Base-by-base conservation (phyloP, 2,797 vertebrate genomes). In the Peromyscus aztecus region DNA sequence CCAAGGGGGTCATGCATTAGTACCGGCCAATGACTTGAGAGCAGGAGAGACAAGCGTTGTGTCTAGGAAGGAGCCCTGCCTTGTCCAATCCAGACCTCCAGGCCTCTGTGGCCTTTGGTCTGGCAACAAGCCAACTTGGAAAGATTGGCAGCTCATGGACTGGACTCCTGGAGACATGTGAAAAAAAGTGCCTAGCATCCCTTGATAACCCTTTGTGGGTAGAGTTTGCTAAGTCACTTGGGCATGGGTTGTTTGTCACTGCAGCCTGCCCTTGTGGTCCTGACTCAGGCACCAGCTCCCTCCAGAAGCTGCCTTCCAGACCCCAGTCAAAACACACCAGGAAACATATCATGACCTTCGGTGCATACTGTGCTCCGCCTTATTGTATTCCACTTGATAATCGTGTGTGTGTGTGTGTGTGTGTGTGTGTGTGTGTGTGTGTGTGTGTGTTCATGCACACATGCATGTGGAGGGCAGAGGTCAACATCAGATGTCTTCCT, bases 81-180 rank as follows among this genome's bases (percentile, higher is more conserved):
- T 3, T 6, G 29, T 91, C 46, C 5, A 16, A 13, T 29, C 46
- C 1, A 16, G 37, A 43, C 65, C 61, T 61, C 27, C 55, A 34
- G 43, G n/a, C 17, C 71, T 23, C 69, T 89, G 67, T 16, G 6
- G 14, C 49, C 46, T 57, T 4, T 23, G 7, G 19, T 49, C 67
- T 31, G 27, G 34, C 0, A 0, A 0, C 61, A 34, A 31, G 49
- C 49, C 34, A 11, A 0, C 2, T 59, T 49, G 8, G 59, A n/a
- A 71, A 23, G 13, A 31, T 0, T 8, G 46, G 0, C 21, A 16
- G 29, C 12, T 65, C 0, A 0, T 40, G 11, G 73, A 67, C 59
- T 85, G 1, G 19, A 4, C 16, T 13, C n/a, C 46, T 0, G 43
- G 24, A 43, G 61, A 23, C 4, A 0, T 0, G 0, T 0, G 21